Base-by-base conservation (phyloP, 2,888 invertebrate genomes). In the Ophonus ardosiacus region DNA sequence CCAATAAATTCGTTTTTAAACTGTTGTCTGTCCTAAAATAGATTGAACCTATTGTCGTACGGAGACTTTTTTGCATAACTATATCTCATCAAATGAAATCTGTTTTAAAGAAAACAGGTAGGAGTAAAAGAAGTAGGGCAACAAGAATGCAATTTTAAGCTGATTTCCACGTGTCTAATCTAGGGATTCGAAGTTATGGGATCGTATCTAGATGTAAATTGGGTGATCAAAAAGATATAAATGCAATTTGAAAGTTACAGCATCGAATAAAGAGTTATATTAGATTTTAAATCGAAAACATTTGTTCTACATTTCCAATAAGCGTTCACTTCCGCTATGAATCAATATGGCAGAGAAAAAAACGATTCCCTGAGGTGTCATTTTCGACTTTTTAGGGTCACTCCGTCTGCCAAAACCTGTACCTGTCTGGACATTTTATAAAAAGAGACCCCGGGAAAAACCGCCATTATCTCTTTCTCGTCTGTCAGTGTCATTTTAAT, bases 401-500 rank as follows among this genome's bases (percentile, higher is more conserved):
- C 56, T 57, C 21, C 8, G 76, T 78, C 57, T 57, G 56, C 51
- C 76, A 78, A 31, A 78, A 57, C 13, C 21, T 31, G 31, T 24
- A 74, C 51, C 51, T 78, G 57, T 57, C 57, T 10, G 15, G 13
- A 18, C 43, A 51, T 10, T 43, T n/a, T 51, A 17, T 51, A 2
- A 76, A 71, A 40, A 76, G 51, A 18, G 17, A 17, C 2, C 24
- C 24, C 13, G 76, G 43, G 31, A 78, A 24, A 78, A 78, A 78
- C 78, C 57, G 31, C 78, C 57, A 57, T 57, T 78, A 78, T 78
- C 78, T 57, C 57, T 24, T 78, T 56, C 57, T 78, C 57, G 56
- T 56, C 78, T 78, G 78, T 78, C 78, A 78, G 78, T 78, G 78
- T 78, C 78, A 78, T 78, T 78, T 78, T 78, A 57, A 78, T 57